phyloP scores from a whole-genome alignment of 35 echinoderm and acorn worm species.

The Diadema setosum region DNA sequence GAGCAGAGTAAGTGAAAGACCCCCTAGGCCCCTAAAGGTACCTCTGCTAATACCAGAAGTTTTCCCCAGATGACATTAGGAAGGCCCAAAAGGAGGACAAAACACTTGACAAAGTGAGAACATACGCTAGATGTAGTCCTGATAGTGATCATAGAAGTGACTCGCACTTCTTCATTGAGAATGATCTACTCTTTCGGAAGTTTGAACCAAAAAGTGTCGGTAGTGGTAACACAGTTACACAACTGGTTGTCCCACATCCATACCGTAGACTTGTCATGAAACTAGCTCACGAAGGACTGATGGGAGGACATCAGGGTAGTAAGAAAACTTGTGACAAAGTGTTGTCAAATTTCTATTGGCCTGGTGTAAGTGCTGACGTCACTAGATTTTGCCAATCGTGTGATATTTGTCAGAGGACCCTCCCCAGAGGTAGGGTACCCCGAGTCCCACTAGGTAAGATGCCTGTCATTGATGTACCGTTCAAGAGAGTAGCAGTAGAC shows the following conservation, averaged over 20 bases:
- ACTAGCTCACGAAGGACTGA: slow-evolving; percentile 42
- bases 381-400: slow-evolving; percentile 44
- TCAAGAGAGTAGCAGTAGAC: slow-evolving; percentile 25
- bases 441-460: slow-evolving; percentile 45
- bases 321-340: slow-evolving; percentile 47
- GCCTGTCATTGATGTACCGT: slow-evolving; percentile 44
- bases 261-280: slow-evolving; percentile 18
- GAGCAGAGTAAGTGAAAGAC: background rate
- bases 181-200: slow-evolving; percentile 26
- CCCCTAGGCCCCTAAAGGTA: background rate
- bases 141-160: background rate
- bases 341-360: slow-evolving; percentile 32
- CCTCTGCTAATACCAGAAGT: background rate
- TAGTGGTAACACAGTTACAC: slow-evolving; percentile 12
- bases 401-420: slow-evolving; percentile 40
- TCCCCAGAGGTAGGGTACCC: slow-evolving; percentile 13
- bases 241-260: slow-evolving; percentile 29
- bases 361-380: slow-evolving; percentile 38
- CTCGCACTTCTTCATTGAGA: background rate
- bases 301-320: slow-evolving; percentile 52
- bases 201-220: background rate
- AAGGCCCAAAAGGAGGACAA: slow-evolving; percentile 6
- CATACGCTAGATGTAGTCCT: background rate
- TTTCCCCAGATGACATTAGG: background rate
- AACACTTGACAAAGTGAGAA: background rate